These are phyloP conservation scores for Scaptomyza cyrtandrae DNA, from an alignment of 2,888 invertebrate species.

Conservation along the genomic window DNA sequence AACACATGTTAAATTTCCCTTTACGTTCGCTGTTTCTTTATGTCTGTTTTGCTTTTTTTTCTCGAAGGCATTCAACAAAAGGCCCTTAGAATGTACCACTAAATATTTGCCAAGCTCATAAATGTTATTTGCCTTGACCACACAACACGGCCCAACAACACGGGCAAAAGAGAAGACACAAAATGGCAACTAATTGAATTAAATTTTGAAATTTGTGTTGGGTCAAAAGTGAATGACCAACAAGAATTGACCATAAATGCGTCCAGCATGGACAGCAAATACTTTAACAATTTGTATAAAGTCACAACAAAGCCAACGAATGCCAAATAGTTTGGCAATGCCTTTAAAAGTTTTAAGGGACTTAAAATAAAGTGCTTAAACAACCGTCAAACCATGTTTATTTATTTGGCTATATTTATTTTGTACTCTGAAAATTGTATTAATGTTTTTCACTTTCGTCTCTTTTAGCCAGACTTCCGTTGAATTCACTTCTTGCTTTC, in stretches of 20 bases:
- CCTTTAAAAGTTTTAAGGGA: too few relatives aligned
- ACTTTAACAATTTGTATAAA: neutral
- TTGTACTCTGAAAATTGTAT: too few relatives aligned
- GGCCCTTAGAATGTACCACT: conserved; percentile 46
- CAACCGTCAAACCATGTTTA: too few relatives aligned
- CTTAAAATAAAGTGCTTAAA: too few relatives aligned
- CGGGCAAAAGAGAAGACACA: conserved; percentile 14
- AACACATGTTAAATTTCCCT: conserved; percentile 69
- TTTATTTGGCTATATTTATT: too few relatives aligned
- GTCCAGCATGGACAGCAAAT: neutral
- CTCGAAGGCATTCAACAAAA: conserved; percentile 18
- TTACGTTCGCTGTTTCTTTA: conserved; percentile 19
- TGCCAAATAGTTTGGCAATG: too few relatives aligned
- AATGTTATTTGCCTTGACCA: conserved; percentile 13
- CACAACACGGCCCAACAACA: conserved; percentile 7
- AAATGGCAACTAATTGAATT: conserved; percentile 64
- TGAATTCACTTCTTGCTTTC: neutral
- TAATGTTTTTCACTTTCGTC: too few relatives aligned
- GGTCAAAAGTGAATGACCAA: conserved; percentile 27
- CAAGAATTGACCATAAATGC: neutral
- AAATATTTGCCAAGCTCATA: conserved; percentile 54
- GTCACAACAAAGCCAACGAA: neutral
- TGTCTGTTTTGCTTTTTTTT: neutral
- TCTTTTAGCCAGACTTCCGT: neutral
- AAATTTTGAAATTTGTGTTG: conserved; percentile 60